Evolutionary conservation across 2,888 invertebrate species (phyloP), one percentile per base, ranked within the genome.

Genomic region (Agonopterix arenella): DNA sequence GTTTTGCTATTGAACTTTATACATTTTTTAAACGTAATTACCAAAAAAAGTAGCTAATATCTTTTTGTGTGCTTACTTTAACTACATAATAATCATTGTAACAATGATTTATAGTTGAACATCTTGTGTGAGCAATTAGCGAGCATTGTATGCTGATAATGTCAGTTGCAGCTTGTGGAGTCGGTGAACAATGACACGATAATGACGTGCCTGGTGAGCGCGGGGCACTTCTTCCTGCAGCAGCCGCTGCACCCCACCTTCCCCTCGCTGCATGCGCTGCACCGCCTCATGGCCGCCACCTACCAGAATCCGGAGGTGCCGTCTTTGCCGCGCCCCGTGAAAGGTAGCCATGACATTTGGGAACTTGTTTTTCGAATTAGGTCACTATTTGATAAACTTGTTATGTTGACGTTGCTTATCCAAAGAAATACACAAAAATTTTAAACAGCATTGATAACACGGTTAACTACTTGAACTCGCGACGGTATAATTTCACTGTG

Each of bases 231-330:
- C 73, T 99, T 98, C 89, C 91, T 99, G 52, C 98, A 98, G 80
- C 96, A 98, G 80, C 98, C 97, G 2, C 93, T 97, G 52, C 98
- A 99, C 89, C 98, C 98, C 5, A 94, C 97, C 44, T 97, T 95
- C 90, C 95, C 95, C 11, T 93, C 94, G 52, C 91, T 98, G 62
- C 93, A 94, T 68, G 90, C 94, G 54, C 91, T 98, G 63, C 96
- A 95, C 76, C 91, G 91, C 62, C 93, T 92, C 73, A 97, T 99
- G 94, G 94, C 93, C 62, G 90, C 91, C 53, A 94, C 95, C 57
- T 99, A 99, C 84, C 92, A 92, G 57, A 92, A 92, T 62, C 91
- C 93, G 51, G 93, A 93, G 56, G 93, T 96, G 44, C 98, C 98
- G 40, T 80, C 92, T 57, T 86, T 98, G 69, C 96, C 97, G 36